Evolutionary conservation across 2,113 vertebrate genomes (phyloP).

Genomic region (Tragelaphus strepsiceros): DNA sequence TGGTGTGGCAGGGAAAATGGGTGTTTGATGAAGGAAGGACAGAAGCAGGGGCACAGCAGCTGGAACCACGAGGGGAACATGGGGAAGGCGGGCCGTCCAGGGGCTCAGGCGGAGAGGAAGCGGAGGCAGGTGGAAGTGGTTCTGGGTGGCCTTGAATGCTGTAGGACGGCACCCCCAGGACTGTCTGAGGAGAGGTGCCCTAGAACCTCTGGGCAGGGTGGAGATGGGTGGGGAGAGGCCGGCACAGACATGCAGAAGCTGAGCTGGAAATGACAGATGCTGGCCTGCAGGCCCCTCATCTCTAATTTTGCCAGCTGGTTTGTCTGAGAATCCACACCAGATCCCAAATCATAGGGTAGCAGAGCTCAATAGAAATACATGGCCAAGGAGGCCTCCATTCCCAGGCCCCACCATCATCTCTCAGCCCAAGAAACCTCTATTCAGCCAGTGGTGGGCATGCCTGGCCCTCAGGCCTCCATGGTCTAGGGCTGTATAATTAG

Average conservation of each 20-base stretch:
- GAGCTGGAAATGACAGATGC: constrained; percentile 12
- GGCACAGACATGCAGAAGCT: background rate
- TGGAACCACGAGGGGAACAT: background rate
- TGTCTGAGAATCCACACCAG: background rate
- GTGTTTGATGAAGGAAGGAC: background rate
- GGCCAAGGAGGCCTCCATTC: background rate
- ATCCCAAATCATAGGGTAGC: constrained; percentile 27
- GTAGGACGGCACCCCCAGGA: background rate
- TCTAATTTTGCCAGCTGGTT: constrained; percentile 36
- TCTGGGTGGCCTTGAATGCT: background rate
- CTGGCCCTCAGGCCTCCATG: background rate
- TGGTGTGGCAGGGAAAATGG: background rate
- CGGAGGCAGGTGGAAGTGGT: background rate
- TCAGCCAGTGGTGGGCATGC: background rate
- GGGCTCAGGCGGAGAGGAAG: background rate
- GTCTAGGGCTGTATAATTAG: background rate
- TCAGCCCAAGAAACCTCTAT: background rate
- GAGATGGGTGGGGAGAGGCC: background rate
- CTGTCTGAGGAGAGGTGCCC: background rate
- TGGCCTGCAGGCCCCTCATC: background rate
- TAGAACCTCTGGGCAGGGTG: background rate
- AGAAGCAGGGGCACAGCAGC: background rate
- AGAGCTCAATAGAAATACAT: background rate
- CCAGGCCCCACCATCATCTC: background rate
- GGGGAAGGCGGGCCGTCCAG: background rate